Conservation (phyloP, 2,888 invertebrate genomes). For the Thecocarcelia acutangulata region DNA sequence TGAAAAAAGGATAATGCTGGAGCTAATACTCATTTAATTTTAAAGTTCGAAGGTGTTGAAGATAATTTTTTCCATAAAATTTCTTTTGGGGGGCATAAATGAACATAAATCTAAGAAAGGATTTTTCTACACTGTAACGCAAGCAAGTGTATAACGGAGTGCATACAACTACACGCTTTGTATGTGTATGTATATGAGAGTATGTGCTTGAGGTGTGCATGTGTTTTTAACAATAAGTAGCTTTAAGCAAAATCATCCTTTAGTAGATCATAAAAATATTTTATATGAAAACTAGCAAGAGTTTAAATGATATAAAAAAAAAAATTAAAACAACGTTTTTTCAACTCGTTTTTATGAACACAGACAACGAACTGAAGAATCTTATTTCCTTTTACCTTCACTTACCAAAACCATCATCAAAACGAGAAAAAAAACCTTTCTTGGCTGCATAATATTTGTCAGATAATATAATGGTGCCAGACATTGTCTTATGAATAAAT, state of each 20-base stretch:
- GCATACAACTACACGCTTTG: neutral
- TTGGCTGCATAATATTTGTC: slow-evolving; percentile 72
- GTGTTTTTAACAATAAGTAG: slow-evolving; percentile 48
- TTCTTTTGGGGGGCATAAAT: slow-evolving; percentile 61
- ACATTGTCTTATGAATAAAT: slow-evolving; percentile 82
- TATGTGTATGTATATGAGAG: neutral
- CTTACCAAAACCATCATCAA: neutral
- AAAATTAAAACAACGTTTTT: slow-evolving; percentile 14
- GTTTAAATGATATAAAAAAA: slow-evolving; percentile 19
- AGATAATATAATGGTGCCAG: slow-evolving; percentile 81
- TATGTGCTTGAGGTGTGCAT: slow-evolving; percentile 1
- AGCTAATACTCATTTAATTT: slow-evolving; percentile 81
- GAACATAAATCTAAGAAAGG: slow-evolving; percentile 52
- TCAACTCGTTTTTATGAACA: slow-evolving; percentile 24
- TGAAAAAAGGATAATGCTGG: slow-evolving; percentile 32
- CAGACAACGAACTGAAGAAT: slow-evolving; percentile 48
- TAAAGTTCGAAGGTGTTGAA: slow-evolving; percentile 81
- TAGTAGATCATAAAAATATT: slow-evolving; percentile 74
- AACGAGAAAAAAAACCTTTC: neutral
- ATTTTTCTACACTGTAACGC: slow-evolving; percentile 46
- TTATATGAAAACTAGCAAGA: slow-evolving; percentile 72
- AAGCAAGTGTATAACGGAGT: neutral
- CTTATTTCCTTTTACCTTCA: slow-evolving; percentile 15
- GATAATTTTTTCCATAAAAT: slow-evolving; percentile 77
- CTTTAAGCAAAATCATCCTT: slow-evolving; percentile 47